Evolutionary conservation across 2,888 invertebrate species (phyloP).

Genomic region (Eumacrocentrus americanus): DNA sequence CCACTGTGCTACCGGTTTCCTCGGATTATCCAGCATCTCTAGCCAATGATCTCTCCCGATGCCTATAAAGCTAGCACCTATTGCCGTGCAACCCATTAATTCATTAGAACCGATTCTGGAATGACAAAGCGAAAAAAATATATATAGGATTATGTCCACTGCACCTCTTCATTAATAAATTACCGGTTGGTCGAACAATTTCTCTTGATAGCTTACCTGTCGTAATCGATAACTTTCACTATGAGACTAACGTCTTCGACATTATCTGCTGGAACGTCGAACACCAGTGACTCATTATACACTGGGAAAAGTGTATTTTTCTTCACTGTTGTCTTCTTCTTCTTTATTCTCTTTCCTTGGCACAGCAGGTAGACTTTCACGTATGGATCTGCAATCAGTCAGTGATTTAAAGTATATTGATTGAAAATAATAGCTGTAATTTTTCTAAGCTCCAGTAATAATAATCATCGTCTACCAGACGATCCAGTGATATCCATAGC

Average conservation of each 20-base stretch:
- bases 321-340: constrained; percentile 91
- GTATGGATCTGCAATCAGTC: constrained; percentile 86
- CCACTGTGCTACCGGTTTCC: constrained; percentile 86
- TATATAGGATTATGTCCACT: background rate
- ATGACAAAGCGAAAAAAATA: constrained; percentile 20
- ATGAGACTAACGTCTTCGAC: constrained; percentile 82
- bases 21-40: constrained; percentile 82
- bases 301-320: constrained; percentile 86
- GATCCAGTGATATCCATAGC: constrained; percentile 95
- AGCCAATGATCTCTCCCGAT: constrained; percentile 84
- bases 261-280: constrained; percentile 85
- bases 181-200: background rate
- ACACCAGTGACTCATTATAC: constrained; percentile 92
- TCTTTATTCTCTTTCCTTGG: constrained; percentile 88
- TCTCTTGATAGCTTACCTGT: constrained; percentile 69
- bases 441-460: background rate
- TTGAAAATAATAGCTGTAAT: background rate
- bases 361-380: constrained; percentile 90
- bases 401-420: background rate
- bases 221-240: constrained; percentile 88
- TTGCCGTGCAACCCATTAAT: constrained; percentile 83
- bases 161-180: background rate
- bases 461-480: constrained; percentile 71
- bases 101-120: constrained; percentile 85
- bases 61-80: constrained; percentile 77